phyloP scores from a whole-genome alignment of 2,888 invertebrate species.

The Euzetes globulus region DNA sequence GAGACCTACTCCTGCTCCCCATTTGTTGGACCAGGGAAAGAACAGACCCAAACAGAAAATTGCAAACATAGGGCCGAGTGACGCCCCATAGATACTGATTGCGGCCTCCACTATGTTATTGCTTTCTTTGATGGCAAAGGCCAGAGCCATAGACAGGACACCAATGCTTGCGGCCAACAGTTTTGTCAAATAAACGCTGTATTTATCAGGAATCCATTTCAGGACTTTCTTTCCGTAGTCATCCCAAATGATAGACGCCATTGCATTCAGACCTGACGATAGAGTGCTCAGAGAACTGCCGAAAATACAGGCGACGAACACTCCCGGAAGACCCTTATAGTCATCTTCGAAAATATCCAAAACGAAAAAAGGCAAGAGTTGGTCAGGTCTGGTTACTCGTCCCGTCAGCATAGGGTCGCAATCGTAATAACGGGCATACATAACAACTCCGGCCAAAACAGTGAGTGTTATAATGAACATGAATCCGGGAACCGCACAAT shows the following conservation, averaged over 20 bases:
- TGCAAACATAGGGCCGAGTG: constrained; percentile 34
- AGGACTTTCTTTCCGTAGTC: constrained; percentile 57
- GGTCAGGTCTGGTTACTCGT: constrained; percentile 30
- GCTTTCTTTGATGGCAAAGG: constrained; percentile 31
- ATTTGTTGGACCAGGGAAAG: constrained; percentile 32
- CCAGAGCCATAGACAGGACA: constrained; percentile 32
- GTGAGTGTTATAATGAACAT: not conserved
- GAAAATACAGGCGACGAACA: constrained; percentile 83
- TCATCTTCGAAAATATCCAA: constrained; percentile 66
- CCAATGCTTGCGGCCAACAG: constrained; percentile 33
- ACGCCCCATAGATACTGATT: constrained; percentile 34
- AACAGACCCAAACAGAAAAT: constrained; percentile 37
- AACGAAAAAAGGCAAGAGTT: constrained; percentile 65
- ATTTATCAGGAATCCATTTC: not conserved
- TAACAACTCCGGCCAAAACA: constrained; percentile 46
- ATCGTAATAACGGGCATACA: constrained; percentile 35
- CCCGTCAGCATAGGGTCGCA: constrained; percentile 35
- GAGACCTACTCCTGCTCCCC: constrained; percentile 26
- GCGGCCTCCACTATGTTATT: constrained; percentile 36
- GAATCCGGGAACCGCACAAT: constrained; percentile 26
- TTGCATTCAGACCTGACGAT: constrained; percentile 57
- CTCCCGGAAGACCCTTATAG: constrained; percentile 75
- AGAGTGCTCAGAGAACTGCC: constrained; percentile 71
- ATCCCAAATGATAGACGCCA: constrained; percentile 79
- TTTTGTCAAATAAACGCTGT: constrained; percentile 27